Percentiles rank a stretch among this genome's conserved stretches.
phyloP scores from a whole-genome alignment of 2,113 vertebrate species.

The Callopanchax toddi region DNA sequence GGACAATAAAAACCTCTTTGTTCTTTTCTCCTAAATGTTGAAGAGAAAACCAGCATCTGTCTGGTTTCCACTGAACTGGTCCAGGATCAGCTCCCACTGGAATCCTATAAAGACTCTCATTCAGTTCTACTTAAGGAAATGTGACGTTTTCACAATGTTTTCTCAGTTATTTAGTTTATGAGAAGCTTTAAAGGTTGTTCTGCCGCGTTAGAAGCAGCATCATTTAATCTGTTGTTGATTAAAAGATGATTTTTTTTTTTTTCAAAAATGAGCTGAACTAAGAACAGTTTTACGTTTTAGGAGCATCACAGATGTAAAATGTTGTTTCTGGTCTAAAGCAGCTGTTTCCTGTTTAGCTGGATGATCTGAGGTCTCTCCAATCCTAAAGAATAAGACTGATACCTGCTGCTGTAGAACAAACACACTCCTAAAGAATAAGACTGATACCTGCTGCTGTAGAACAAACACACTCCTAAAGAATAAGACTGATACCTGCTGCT shows the following conservation, averaged over 20 bases:
- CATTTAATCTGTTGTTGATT: slow-evolving; percentile 1
- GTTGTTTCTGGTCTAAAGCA: background rate
- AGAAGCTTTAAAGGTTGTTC: background rate
- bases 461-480: too few species aligned
- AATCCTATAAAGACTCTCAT: slow-evolving; percentile 5
- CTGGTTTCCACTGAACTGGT: background rate
- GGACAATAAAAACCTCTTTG: slow-evolving; percentile 33
- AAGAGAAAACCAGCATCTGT: slow-evolving; percentile 4
- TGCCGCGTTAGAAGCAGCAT: background rate
- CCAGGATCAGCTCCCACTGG: slow-evolving; percentile 28
- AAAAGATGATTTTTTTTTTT: too few species aligned
- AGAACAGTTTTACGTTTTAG: background rate
- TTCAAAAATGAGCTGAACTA: background rate
- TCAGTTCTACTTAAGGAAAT: slow-evolving; percentile 24
- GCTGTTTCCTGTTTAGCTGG: too few species aligned
- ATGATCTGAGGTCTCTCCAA: too few species aligned
- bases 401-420: too few species aligned
- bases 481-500: too few species aligned
- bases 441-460: too few species aligned
- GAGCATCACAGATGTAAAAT: background rate
- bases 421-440: too few species aligned
- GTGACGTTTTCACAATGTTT: slow-evolving; percentile 15
- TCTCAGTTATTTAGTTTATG: slow-evolving; percentile 1
- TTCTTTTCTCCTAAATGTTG: slow-evolving; percentile 18
- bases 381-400: too few species aligned